phyloP scores from a whole-genome alignment of 2,888 invertebrate species.

The Synergus japonicus region DNA sequence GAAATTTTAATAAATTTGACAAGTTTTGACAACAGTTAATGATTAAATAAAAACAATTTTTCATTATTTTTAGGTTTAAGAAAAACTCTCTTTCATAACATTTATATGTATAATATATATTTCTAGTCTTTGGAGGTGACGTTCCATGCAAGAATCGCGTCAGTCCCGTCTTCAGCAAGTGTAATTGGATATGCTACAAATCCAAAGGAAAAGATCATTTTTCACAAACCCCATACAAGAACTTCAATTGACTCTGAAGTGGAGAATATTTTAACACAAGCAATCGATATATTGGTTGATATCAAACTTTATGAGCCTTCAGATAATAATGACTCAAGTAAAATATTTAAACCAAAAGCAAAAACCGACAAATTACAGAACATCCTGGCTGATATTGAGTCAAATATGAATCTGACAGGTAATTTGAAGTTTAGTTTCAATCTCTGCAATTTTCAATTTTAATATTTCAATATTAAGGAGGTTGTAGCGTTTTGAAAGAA shows the following conservation, averaged over 20 bases:
- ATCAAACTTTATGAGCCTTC: slow-evolving; percentile 48
- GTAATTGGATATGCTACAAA: slow-evolving; percentile 80
- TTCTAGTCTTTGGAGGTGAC: slow-evolving; percentile 84
- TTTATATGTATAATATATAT: too few relatives aligned
- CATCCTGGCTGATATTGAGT: slow-evolving; percentile 78
- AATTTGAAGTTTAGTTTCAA: slow-evolving; percentile 10
- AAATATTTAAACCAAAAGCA: slow-evolving; percentile 63
- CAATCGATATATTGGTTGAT: slow-evolving; percentile 44
- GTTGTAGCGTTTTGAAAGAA: too few relatives aligned
- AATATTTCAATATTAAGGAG: too few relatives aligned
- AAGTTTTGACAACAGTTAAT: too few relatives aligned
- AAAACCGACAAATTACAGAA: slow-evolving; percentile 73
- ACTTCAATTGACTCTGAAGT: slow-evolving; percentile 44
- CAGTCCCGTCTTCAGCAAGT: slow-evolving; percentile 81
- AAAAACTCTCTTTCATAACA: too few relatives aligned
- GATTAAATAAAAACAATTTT: too few relatives aligned
- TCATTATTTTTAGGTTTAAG: too few relatives aligned
- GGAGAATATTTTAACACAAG: slow-evolving; percentile 42
- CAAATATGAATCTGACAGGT: slow-evolving; percentile 80
- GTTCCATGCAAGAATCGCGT: slow-evolving; percentile 85
- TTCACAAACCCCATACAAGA: slow-evolving; percentile 59
- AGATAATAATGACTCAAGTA: slow-evolving; percentile 60
- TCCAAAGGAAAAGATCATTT: slow-evolving; percentile 75
- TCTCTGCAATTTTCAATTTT: too few relatives aligned
- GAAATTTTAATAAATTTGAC: too few relatives aligned